Evolutionary conservation across 1,140 invertebrate genomes (phyloP).

Genomic region (Lepidurus apus): DNA sequence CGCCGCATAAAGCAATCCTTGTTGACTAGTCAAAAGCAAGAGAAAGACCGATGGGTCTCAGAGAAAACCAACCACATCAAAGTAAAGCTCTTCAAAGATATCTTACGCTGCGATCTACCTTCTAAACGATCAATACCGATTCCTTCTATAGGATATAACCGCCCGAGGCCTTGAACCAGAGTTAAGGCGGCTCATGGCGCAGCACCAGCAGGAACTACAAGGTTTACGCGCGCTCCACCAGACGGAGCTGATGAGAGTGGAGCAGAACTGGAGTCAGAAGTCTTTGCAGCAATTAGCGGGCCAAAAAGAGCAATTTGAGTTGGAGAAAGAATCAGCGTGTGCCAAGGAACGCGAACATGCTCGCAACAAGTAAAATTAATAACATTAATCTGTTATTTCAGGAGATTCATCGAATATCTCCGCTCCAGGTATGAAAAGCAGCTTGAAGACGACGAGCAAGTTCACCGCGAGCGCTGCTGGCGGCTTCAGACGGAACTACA

Average conservation of each 20-base stretch:
- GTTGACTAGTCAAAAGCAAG: slow-evolving; percentile 42
- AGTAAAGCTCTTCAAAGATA: slow-evolving; percentile 41
- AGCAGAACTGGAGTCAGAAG: slow-evolving; percentile 51
- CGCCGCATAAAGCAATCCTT: slow-evolving; percentile 52
- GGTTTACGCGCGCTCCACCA: slow-evolving; percentile 56
- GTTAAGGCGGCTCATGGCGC: slow-evolving; percentile 57
- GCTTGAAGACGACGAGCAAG: slow-evolving; percentile 51
- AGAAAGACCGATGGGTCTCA: slow-evolving; percentile 55
- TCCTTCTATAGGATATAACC: slow-evolving; percentile 53
- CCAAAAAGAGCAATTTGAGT: slow-evolving; percentile 47
- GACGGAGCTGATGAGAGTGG: slow-evolving; percentile 50
- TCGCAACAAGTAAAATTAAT: not conserved
- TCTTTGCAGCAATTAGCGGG: slow-evolving; percentile 51
- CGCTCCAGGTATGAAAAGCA: slow-evolving; percentile 49
- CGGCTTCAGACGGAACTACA: slow-evolving; percentile 49
- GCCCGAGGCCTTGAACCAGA: slow-evolving; percentile 68
- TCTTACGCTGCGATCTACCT: not conserved
- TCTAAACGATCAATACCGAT: not conserved
- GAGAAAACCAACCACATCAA: slow-evolving; percentile 65
- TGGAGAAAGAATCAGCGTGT: slow-evolving; percentile 48
- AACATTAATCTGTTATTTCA: not conserved
- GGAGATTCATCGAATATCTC: slow-evolving; percentile 13
- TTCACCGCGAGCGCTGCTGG: slow-evolving; percentile 51
- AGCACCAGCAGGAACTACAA: slow-evolving; percentile 55
- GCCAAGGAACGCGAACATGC: slow-evolving; percentile 46